phyloP scores from a whole-genome alignment of 2,113 vertebrate species.

The Noctilio leporinus region DNA sequence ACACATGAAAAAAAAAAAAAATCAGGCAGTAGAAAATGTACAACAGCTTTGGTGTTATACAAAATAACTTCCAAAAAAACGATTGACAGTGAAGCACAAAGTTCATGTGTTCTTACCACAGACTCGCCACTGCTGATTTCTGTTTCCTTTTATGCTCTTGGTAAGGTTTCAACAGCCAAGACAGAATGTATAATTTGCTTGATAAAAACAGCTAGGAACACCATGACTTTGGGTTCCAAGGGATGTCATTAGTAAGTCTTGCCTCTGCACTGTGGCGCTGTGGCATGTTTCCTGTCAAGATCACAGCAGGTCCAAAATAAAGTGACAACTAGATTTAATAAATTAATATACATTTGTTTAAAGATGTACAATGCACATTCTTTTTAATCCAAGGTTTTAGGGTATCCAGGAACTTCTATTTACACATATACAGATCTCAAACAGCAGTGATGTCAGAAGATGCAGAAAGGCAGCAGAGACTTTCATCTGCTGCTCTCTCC shows the following conservation, averaged over 20 bases:
- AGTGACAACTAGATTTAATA: slow-evolving; percentile 99
- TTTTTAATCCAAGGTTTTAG: slow-evolving; percentile 85
- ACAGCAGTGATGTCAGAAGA: slow-evolving; percentile 81
- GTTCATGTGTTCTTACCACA: slow-evolving; percentile 69
- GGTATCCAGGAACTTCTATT: slow-evolving; percentile 87
- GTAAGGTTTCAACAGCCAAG: slow-evolving; percentile 56
- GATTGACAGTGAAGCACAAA: slow-evolving; percentile 72
- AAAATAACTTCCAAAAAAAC: slow-evolving; percentile 76
- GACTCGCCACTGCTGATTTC: slow-evolving; percentile 66
- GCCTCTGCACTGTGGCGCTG: slow-evolving; percentile 75
- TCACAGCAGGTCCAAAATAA: slow-evolving; percentile 87
- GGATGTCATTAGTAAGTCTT: slow-evolving; percentile 62
- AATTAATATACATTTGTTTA: slow-evolving; percentile 94
- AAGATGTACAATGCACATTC: slow-evolving; percentile 97
- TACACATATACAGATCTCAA: slow-evolving; percentile 94
- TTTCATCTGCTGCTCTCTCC: slow-evolving; percentile 71
- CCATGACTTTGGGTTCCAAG: slow-evolving; percentile 54
- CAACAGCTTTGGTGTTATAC: slow-evolving; percentile 85
- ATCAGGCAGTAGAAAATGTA: slow-evolving; percentile 84
- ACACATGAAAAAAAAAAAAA: slow-evolving; percentile 78
- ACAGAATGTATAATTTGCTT: slow-evolving; percentile 57
- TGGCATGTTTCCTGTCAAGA: slow-evolving; percentile 79
- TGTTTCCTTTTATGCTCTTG: slow-evolving; percentile 48
- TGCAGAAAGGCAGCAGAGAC: slow-evolving; percentile 74
- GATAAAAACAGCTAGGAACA: slow-evolving; percentile 66